Conservation (phyloP, 2,888 invertebrate genomes). For the Atethmia centrago region DNA sequence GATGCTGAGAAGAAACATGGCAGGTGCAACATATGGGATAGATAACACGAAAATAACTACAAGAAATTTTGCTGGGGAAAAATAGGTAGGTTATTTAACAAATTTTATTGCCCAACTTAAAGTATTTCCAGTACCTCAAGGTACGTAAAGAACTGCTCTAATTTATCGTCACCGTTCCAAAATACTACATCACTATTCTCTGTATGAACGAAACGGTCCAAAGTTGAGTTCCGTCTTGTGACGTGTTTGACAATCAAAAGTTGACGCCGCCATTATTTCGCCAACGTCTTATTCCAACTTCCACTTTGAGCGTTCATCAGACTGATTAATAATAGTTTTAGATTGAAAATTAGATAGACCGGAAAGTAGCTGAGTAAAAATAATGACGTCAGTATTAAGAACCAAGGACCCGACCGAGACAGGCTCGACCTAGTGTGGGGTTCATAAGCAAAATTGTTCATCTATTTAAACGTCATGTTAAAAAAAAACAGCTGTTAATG, state of each 20-base stretch:
- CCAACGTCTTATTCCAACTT: conserved; percentile 75
- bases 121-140: no score
- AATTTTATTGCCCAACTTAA: no score
- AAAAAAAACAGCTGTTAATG: no score
- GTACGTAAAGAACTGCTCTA: no score
- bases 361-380: neutral
- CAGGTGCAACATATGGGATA: no score
- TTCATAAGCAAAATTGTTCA: no score
- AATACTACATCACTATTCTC: conserved; percentile 66
- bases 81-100: no score
- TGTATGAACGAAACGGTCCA: conserved; percentile 75
- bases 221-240: conserved; percentile 78
- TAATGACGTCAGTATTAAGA: neutral
- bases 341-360: conserved; percentile 46
- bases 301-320: conserved; percentile 55
- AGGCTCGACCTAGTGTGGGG: neutral
- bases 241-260: conserved; percentile 86
- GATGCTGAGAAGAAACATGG: no score
- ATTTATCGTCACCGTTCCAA: neutral
- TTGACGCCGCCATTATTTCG: conserved; percentile 81
- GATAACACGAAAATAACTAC: no score
- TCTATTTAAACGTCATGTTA: no score
- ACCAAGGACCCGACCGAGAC: neutral
- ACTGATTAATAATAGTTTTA: conserved; percentile 55
- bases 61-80: no score